Evolutionary conservation across 2,797 vertebrate species (phyloP).

Genomic region (Falco naumanni): DNA sequence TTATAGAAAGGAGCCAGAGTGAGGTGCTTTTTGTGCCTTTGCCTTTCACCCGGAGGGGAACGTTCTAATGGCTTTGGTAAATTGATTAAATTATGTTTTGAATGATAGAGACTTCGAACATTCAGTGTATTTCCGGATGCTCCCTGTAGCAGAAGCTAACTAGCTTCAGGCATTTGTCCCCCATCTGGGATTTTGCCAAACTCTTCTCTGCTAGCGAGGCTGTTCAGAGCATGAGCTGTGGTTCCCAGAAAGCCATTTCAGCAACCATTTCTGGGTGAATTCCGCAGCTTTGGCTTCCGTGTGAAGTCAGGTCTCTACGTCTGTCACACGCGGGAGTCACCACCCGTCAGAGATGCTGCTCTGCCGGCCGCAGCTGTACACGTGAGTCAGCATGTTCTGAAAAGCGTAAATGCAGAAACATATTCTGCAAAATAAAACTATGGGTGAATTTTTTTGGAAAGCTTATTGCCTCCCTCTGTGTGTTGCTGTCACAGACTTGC

Average conservation of each 20-base stretch:
- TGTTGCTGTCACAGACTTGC: accelerated
- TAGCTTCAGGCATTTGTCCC: background rate
- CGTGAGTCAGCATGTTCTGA: background rate
- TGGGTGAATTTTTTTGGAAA: background rate
- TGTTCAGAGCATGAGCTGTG: background rate
- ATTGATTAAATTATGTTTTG: conserved; percentile 57
- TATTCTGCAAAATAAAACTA: background rate
- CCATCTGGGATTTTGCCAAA: conserved; percentile 12
- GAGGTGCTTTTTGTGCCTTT: background rate
- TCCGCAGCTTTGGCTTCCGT: background rate
- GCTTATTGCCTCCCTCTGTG: background rate
- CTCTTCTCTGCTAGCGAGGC: background rate
- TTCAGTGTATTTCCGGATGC: background rate
- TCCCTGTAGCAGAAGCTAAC: background rate
- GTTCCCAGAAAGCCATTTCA: background rate
- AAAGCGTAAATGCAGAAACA: background rate
- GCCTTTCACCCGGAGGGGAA: background rate
- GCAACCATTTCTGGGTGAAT: background rate
- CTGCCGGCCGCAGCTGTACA: background rate
- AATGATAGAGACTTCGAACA: background rate
- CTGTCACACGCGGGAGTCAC: background rate
- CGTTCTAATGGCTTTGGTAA: conserved; percentile 21
- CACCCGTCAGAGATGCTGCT: background rate
- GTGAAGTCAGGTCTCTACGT: background rate
- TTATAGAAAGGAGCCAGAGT: background rate